A percentile compares a stretch with the other conserved stretches of the same genome.
Conservation (phyloP, 2,113 vertebrate species). For the Eolophus roseicapilla region DNA sequence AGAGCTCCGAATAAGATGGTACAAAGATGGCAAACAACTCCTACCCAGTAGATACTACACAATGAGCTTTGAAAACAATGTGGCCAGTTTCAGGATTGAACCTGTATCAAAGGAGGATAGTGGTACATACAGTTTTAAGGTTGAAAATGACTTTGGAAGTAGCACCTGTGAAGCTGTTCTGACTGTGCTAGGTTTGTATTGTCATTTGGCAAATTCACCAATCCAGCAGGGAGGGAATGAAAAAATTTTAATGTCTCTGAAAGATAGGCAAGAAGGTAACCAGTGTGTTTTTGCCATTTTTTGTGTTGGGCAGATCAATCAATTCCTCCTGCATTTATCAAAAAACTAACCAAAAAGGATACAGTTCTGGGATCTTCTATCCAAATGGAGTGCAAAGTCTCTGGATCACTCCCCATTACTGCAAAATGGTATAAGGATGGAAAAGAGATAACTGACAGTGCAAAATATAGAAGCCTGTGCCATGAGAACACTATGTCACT, state of each 20-base stretch:
- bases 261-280: constrained; percentile 33
- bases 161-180: constrained; percentile 87
- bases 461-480: constrained; percentile 88
- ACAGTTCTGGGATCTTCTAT: constrained; percentile 87
- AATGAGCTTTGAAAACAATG: constrained; percentile 89
- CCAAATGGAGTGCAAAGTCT: constrained; percentile 91
- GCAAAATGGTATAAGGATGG: constrained; percentile 96
- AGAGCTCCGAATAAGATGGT: constrained; percentile 93
- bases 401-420: constrained; percentile 91
- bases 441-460: constrained; percentile 84
- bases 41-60: constrained; percentile 91
- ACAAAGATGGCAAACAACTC: constrained; percentile 89
- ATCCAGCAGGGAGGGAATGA: neutral
- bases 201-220: neutral
- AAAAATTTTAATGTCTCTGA: neutral
- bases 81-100: constrained; percentile 91
- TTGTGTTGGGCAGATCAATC: constrained; percentile 86
- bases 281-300: constrained; percentile 34
- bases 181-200: constrained; percentile 90
- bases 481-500: constrained; percentile 87
- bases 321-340: constrained; percentile 92
- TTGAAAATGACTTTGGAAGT: constrained; percentile 92
- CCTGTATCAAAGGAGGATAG: constrained; percentile 87
- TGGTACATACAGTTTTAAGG: constrained; percentile 91
- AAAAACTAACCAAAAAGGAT: constrained; percentile 89